Evolutionary conservation across 2,888 invertebrate species (phyloP), one percentile per base, ranked within the genome.

Genomic region (Temnothorax ravouxi): DNA sequence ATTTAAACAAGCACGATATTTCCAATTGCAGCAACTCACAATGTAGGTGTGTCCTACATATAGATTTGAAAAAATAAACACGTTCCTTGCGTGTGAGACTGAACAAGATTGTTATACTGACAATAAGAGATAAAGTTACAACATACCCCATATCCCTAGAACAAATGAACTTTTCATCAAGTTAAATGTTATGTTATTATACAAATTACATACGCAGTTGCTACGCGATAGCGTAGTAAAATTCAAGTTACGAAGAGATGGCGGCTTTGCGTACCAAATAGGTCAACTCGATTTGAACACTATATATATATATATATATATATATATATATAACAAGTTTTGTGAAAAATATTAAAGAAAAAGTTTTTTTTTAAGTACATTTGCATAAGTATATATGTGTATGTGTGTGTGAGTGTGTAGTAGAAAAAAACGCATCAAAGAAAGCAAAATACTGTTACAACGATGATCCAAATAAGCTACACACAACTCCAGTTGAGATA

Each of bases 401-500:
- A 64, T 76, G 18, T 69, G 21, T 44, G 18, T 74, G 74, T 59
- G 29, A 59, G 15, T 61, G 15, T 61, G 29, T 75, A 75, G 29
- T 66, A 76, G 34, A 66, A 84, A 83, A 75, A 56, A 84, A 84
- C 64, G 71, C 62, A 85, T 71, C 76, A 80, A 82, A 88, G 83
- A 89, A 82, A 91, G 85, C 75, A 77, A 89, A 88, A 82, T 81
- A 77, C 83, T 86, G 52, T 84, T 85, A 75, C 64, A 87, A 89
- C 69, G 84, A 88, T 89, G 86, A 85, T 88, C 88, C 86, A 85
- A 92, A 91, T 88, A 87, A 91, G 90, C 92, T 90, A 92, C 86
- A 56, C 25, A 47, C 29, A 91, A 93, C 92, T 92, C 92, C 93
- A 92, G 93, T 91, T 92, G 93, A 92, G 89, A 92, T 90, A 91